Percentiles rank a stretch among this genome's conserved stretches.
phyloP scores from a whole-genome alignment of 2,888 invertebrate genomes.

The Tetheella fluctuosa region DNA sequence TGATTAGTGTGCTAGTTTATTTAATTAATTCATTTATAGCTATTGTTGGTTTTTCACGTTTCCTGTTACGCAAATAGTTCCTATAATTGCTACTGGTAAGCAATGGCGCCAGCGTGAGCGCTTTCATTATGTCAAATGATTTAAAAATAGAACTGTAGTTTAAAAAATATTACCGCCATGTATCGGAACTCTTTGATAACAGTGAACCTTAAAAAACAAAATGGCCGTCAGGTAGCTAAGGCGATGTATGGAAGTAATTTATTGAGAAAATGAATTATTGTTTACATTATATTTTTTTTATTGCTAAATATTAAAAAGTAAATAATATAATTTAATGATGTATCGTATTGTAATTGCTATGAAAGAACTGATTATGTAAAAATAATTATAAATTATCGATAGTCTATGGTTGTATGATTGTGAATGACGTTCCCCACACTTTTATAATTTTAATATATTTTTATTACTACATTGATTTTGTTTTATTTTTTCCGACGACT shows the following conservation, averaged over 20 bases:
- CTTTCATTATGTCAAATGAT: not conserved
- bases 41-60: not conserved
- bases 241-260: conserved; percentile 53
- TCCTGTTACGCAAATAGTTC: not conserved
- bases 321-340: conserved; percentile 28
- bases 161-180: no score
- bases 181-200: not conserved
- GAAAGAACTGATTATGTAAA: conserved; percentile 61
- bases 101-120: not conserved
- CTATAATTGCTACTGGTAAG: not conserved
- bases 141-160: not conserved
- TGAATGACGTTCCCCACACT: conserved; percentile 6
- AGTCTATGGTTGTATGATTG: not conserved
- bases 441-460: not conserved
- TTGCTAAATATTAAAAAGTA: conserved; percentile 28
- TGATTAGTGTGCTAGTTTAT: not conserved
- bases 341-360: conserved; percentile 19
- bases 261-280: conserved; percentile 37
- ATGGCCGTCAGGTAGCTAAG: conserved; percentile 5
- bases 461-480: not conserved
- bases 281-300: conserved; percentile 23
- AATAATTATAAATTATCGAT: conserved; percentile 12
- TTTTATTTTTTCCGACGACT: not conserved
- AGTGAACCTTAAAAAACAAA: conserved; percentile 16
- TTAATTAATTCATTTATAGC: not conserved